Percentiles rank a stretch among this genome's conserved stretches.
Conservation (phyloP, 2,113 vertebrate species). For the Phoxinus phoxinus region DNA sequence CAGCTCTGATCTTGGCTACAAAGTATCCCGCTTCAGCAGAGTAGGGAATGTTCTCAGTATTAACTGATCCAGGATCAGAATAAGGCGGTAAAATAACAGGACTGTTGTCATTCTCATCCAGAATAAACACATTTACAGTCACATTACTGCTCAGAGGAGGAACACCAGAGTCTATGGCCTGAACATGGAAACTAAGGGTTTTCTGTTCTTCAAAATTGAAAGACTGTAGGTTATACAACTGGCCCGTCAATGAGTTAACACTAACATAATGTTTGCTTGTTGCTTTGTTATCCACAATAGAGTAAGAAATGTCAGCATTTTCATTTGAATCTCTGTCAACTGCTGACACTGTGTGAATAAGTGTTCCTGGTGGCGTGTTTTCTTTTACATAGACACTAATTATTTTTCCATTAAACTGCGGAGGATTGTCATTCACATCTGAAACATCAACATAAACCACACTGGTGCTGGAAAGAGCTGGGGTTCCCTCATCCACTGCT, state of each 20-base stretch:
- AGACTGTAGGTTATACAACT: conserved; percentile 75
- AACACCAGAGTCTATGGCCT: conserved; percentile 78
- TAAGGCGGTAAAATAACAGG: conserved; percentile 50
- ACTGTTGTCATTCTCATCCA: conserved; percentile 75
- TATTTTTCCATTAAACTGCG: conserved; percentile 50
- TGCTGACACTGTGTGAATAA: conserved; percentile 65
- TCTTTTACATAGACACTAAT: conserved; percentile 73
- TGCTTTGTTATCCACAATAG: conserved; percentile 28
- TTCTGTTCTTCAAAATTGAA: conserved; percentile 82
- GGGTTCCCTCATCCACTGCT: conserved; percentile 55
- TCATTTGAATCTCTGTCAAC: conserved; percentile 52
- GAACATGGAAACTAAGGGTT: conserved; percentile 76
- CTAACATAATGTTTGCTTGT: background rate
- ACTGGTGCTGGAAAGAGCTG: conserved; percentile 55
- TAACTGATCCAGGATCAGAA: conserved; percentile 68
- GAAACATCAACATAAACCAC: conserved; percentile 60
- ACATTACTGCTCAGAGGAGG: conserved; percentile 73
- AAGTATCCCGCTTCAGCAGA: conserved; percentile 54
- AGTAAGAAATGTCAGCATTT: conserved; percentile 47
- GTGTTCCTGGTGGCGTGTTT: conserved; percentile 66
- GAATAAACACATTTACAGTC: conserved; percentile 66
- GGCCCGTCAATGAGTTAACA: conserved; percentile 64
- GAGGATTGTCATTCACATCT: conserved; percentile 60
- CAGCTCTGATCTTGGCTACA: conserved; percentile 54
- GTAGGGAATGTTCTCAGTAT: conserved; percentile 69